These are phyloP conservation scores for Cydia fagiglandana DNA, from an alignment of 1,140 invertebrate species.

Conservation along the genomic window DNA sequence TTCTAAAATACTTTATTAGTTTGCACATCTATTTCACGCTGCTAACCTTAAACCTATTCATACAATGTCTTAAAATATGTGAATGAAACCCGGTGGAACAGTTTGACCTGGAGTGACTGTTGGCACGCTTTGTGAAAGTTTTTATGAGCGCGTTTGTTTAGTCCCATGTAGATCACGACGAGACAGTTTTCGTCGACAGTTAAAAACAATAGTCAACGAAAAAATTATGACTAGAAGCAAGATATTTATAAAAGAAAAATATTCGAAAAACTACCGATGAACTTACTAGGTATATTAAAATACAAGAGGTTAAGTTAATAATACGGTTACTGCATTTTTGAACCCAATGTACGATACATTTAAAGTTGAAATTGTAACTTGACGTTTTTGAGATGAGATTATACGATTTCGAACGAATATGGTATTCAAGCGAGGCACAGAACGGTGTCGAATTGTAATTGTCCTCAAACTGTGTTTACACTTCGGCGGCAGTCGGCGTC, in stretches of 20 bases:
- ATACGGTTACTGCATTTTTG: not conserved
- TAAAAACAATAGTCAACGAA: not conserved
- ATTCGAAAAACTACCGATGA: not conserved
- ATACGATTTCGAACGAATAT: not conserved
- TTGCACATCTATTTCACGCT: too few relatives aligned
- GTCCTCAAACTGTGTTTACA: constrained; percentile 30
- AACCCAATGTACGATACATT: not conserved
- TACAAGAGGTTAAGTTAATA: not conserved
- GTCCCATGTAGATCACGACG: not conserved
- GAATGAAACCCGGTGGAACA: not conserved
- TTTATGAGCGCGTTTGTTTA: not conserved
- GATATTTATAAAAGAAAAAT: not conserved
- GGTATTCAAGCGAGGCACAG: not conserved
- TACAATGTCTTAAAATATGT: not conserved
- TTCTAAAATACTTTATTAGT: too few relatives aligned
- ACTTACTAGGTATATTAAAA: not conserved
- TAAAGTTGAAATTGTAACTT: not conserved
- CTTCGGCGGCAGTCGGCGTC: not conserved
- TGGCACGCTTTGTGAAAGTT: not conserved
- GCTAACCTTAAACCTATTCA: too few relatives aligned
- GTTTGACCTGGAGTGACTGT: not conserved
- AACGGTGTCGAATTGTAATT: constrained; percentile 9
- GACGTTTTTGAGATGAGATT: not conserved
- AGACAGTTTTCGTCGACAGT: constrained; percentile 14
- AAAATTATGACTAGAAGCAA: constrained; percentile 1